These are phyloP conservation scores for Leptopilina syphax DNA, from an alignment of 2,888 invertebrate species.

Conservation along the genomic window DNA sequence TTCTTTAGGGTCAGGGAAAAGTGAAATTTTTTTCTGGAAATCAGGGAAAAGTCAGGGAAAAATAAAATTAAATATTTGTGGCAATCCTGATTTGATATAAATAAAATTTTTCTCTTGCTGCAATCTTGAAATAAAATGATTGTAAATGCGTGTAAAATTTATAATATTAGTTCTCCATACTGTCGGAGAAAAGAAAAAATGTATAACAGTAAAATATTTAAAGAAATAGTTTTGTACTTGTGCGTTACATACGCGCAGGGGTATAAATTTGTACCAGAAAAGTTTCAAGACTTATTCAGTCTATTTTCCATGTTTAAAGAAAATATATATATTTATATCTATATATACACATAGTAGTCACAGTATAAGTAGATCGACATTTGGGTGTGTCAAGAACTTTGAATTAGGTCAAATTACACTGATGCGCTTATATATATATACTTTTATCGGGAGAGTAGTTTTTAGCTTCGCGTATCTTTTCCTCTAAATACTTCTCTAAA, in stretches of 20 bases:
- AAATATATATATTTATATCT: not conserved
- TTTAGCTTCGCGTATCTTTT: not conserved
- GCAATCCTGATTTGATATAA: too few species aligned
- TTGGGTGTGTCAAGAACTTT: slow-evolving; percentile 29
- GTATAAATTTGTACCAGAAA: slow-evolving; percentile 7
- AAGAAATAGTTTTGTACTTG: not conserved
- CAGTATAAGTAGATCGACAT: slow-evolving; percentile 7
- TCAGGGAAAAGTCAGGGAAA: too few species aligned
- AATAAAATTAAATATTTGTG: too few species aligned
- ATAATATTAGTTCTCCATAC: too few species aligned
- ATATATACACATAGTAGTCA: too few species aligned
- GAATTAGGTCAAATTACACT: not conserved
- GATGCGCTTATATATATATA: too few species aligned
- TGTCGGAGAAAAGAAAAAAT: not conserved
- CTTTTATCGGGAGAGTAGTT: not conserved
- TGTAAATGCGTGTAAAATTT: too few species aligned
- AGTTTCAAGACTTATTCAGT: slow-evolving; percentile 23
- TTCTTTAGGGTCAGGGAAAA: too few species aligned
- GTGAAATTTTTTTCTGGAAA: too few species aligned
- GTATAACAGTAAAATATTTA: not conserved
- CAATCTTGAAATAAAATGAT: too few species aligned
- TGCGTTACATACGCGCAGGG: not conserved
- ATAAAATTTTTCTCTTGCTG: too few species aligned
- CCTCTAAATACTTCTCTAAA: not conserved
- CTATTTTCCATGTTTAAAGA: slow-evolving; percentile 5